Evolutionary conservation across 2,888 invertebrate genomes (phyloP), one percentile per base, ranked within the genome.

Genomic region (Lottia scabra): DNA sequence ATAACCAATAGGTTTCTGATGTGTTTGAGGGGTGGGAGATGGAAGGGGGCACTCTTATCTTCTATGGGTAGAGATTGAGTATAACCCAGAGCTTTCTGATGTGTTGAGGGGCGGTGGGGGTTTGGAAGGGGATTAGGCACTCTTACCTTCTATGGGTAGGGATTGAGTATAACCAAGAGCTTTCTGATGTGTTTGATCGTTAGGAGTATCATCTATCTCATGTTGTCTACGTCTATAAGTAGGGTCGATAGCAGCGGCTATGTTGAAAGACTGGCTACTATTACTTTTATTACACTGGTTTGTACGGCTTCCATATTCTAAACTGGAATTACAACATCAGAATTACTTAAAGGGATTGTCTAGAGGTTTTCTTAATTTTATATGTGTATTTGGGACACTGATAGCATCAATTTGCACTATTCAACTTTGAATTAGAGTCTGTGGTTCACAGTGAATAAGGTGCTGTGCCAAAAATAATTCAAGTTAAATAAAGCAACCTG

Each of bases 171-270:
- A 78, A 13, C 80, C 77, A 23, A 80, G 81, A 62, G 79, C 75
- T 74, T 84, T 84, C 45, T 79, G 75, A 1, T 81, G 81, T 0
- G 79, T 79, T 43, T 78, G 75, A 43, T 82, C 80, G 38, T 10
- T 38, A 23, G 56, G 19, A 1, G 66, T 63, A 16, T 69, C 65
- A 10, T 75, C 70, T 38, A 72, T 70, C 65, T 81, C 78, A 8
- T 76, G 79, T 23, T 80, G 78, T 68, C 82, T 71, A 15, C 83
- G 76, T 45, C 80, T 80, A 70, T 85, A 86, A 2, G 86, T 86
- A 2, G 86, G 86, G 69, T 86, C 86, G 63, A 86, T 85, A 12
- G 85, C 85, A 6, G 84, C 78, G 6, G 86, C 86, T 63, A 85
- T 85, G 72, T 86, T 86, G 66, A 83, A 86, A 12, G 56, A 56